Percentiles rank a stretch among this genome's conserved stretches.
Conservation (phyloP, 2,797 vertebrate species). For the Alosa sapidissima region DNA sequence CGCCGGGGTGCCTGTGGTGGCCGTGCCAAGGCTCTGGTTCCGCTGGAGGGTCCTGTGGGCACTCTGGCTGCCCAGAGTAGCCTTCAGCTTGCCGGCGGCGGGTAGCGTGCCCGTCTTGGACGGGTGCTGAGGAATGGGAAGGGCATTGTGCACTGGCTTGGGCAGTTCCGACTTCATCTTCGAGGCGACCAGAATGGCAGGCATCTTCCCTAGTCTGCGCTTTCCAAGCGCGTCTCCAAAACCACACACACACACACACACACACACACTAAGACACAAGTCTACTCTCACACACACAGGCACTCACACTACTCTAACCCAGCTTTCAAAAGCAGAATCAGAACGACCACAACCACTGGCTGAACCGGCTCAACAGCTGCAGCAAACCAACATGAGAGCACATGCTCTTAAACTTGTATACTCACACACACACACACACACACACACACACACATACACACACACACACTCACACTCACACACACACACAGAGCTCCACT, state of each 20-base stretch:
- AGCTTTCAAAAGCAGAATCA: constrained; percentile 5
- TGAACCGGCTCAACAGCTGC: constrained; percentile 47
- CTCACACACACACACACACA: not conserved
- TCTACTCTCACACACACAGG: constrained; percentile 8
- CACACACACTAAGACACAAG: constrained; percentile 35
- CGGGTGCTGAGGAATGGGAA: constrained; percentile 87
- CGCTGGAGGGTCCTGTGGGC: constrained; percentile 74
- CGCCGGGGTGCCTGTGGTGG: constrained; percentile 2
- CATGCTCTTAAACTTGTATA: not conserved
- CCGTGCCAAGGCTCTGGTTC: constrained; percentile 37
- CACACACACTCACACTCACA: not conserved
- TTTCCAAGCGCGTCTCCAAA: constrained; percentile 37
- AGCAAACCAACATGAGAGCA: constrained; percentile 24
- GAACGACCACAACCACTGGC: constrained; percentile 25
- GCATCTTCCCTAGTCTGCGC: constrained; percentile 82
- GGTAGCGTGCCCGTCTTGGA: constrained; percentile 67
- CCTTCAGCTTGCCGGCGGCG: constrained; percentile 35
- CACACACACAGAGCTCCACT: not conserved
- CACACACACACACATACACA: not conserved
- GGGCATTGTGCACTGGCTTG: constrained; percentile 90
- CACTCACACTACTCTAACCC: not conserved
- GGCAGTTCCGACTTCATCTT: constrained; percentile 98
- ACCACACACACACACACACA: constrained; percentile 12
- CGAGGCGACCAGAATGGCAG: constrained; percentile 92
- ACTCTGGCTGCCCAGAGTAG: constrained; percentile 62